Percentiles rank a stretch among this genome's conserved stretches.
These are phyloP conservation scores for Epinephelus moara DNA, from an alignment of 2,113 vertebrate genomes.

Conservation along the genomic window DNA sequence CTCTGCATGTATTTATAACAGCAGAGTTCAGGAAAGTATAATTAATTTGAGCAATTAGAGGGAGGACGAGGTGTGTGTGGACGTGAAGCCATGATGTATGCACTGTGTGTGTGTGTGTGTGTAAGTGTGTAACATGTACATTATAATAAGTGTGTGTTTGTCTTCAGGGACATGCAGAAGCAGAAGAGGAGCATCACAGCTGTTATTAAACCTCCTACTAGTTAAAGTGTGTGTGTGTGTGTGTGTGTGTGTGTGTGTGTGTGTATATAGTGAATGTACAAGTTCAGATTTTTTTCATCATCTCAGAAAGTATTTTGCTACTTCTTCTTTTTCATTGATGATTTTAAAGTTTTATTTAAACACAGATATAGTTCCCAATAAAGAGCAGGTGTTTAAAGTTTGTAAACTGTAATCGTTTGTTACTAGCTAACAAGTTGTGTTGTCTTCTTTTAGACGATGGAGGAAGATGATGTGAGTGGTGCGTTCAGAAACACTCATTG, in stretches of 20 bases:
- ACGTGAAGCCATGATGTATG: slow-evolving; percentile 28
- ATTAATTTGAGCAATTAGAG: slow-evolving; percentile 57
- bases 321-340: no score
- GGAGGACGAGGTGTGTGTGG: slow-evolving; percentile 44
- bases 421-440: no score
- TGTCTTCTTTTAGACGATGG: no score
- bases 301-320: not conserved
- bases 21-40: slow-evolving; percentile 52
- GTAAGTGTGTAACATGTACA: not conserved
- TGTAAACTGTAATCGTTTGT: no score
- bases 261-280: not conserved
- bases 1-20: slow-evolving; percentile 52
- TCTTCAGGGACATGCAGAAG: slow-evolving; percentile 12
- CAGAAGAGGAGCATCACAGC: slow-evolving; percentile 24
- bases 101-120: not conserved
- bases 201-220: slow-evolving; percentile 28
- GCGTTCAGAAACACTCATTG: no score
- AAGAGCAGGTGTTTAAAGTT: no score
- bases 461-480: no score
- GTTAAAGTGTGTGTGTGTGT: not conserved
- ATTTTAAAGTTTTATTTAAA: no score
- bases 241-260: not conserved
- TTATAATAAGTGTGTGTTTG: no score
- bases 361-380: no score
- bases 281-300: not conserved